These are phyloP conservation scores for Spea hammondii DNA, from an alignment of 2,797 vertebrate species.

Conservation along the genomic window DNA sequence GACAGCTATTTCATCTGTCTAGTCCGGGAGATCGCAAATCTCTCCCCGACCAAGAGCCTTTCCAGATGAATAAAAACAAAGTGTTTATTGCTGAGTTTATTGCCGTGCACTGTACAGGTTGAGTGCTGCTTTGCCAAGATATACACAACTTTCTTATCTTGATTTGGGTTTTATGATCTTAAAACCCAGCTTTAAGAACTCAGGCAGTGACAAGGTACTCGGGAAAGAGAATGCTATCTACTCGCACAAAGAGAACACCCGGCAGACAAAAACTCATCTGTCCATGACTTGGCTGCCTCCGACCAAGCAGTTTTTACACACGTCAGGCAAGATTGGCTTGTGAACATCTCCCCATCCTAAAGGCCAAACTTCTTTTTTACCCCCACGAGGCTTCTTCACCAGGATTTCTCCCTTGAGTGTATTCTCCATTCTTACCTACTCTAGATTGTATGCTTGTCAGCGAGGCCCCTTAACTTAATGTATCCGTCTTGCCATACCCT, in stretches of 20 bases:
- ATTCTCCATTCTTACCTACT: too few relatives aligned
- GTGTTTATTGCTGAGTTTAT: conserved; percentile 33
- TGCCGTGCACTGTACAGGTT: not conserved
- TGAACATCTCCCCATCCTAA: too few relatives aligned
- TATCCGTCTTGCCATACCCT: too few relatives aligned
- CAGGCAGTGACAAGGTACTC: not conserved
- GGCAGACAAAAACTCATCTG: not conserved
- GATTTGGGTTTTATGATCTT: conserved; percentile 1
- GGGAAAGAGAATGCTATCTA: not conserved
- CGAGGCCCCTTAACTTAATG: too few relatives aligned
- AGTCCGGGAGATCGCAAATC: conserved; percentile 30
- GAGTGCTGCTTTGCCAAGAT: conserved; percentile 2
- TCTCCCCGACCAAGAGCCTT: conserved; percentile 1
- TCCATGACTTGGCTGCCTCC: too few relatives aligned
- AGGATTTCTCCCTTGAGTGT: too few relatives aligned
- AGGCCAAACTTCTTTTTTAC: too few relatives aligned
- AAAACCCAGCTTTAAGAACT: not conserved
- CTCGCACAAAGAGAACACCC: not conserved
- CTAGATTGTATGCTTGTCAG: too few relatives aligned
- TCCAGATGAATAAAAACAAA: conserved; percentile 33
- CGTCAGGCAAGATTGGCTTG: too few relatives aligned
- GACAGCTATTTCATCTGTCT: conserved; percentile 20
- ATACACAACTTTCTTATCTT: not conserved
- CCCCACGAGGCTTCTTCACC: too few relatives aligned
- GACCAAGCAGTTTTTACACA: too few relatives aligned